These are phyloP conservation scores for Hypolimnas misippus DNA, from an alignment of 2,888 invertebrate genomes.

Conservation along the genomic window DNA sequence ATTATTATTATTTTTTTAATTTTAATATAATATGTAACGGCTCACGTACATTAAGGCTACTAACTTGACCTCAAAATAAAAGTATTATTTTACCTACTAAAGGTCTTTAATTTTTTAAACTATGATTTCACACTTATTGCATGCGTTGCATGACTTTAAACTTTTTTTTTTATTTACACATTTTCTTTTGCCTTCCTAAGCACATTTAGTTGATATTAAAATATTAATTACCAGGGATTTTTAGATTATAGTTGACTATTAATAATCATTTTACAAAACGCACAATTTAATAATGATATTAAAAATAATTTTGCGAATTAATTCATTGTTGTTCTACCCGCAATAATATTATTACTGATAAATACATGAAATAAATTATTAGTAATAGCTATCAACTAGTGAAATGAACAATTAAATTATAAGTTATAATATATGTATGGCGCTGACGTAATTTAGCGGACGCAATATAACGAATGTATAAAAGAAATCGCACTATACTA, in stretches of 20 bases:
- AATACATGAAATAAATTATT: too few relatives aligned
- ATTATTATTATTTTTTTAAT: constrained; percentile 17
- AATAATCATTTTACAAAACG: background rate
- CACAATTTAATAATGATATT: too few relatives aligned
- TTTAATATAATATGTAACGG: constrained; percentile 29
- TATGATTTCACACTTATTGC: constrained; percentile 32
- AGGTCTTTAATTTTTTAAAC: constrained; percentile 64
- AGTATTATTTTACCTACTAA: constrained; percentile 63
- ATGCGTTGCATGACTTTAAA: constrained; percentile 29
- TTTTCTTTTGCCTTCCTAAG: background rate
- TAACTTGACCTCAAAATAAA: constrained; percentile 67
- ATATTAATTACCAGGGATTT: background rate
- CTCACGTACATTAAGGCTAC: constrained; percentile 57
- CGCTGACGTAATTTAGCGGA: too few relatives aligned
- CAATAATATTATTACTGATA: too few relatives aligned
- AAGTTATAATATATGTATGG: too few relatives aligned
- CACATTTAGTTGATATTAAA: background rate
- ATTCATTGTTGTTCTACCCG: too few relatives aligned
- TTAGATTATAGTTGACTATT: background rate
- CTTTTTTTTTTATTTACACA: constrained; percentile 9
- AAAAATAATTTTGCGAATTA: background rate
- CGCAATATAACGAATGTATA: too few relatives aligned
- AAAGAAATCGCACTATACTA: too few relatives aligned
- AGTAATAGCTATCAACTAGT: too few relatives aligned
- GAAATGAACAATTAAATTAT: too few relatives aligned